Percentiles rank a stretch among this genome's conserved stretches.
Evolutionary conservation across 2,113 vertebrate genomes (phyloP).

Genomic region (Chaenogobius annularis): DNA sequence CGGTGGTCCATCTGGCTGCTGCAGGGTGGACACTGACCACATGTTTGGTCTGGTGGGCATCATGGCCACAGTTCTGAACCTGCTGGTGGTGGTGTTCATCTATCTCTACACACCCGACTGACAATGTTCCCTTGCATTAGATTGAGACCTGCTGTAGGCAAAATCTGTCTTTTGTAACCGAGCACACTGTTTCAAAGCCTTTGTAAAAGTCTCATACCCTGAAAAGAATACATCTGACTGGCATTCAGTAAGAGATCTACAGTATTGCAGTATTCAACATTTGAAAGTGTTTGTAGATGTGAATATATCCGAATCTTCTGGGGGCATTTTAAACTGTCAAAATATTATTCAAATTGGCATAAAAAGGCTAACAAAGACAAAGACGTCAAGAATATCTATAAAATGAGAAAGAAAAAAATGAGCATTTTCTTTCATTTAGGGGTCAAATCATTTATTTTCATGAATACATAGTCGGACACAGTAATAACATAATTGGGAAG

Average conservation of each 20-base stretch:
- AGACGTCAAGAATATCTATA: not conserved
- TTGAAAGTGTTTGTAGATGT: not conserved
- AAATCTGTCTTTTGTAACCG: not conserved
- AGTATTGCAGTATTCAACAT: no score
- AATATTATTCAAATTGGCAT: not conserved
- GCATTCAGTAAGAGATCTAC: not conserved
- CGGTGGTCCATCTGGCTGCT: not conserved
- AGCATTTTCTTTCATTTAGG: not conserved
- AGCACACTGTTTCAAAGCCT: not conserved
- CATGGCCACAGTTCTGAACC: slow-evolving; percentile 43
- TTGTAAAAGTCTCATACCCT: not conserved
- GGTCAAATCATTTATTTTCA: not conserved
- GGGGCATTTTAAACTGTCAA: not conserved
- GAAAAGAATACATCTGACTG: not conserved
- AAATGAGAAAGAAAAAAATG: not conserved
- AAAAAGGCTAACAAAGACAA: not conserved
- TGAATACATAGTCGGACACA: not conserved
- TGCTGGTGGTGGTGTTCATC: slow-evolving; percentile 50
- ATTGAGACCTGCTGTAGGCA: not conserved
- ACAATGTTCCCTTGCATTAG: not conserved
- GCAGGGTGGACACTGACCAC: slow-evolving; percentile 32
- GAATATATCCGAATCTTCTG: not conserved
- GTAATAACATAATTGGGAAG: not conserved
- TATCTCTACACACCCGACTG: slow-evolving; percentile 45
- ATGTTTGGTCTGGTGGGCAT: slow-evolving; percentile 45